Conservation (phyloP, 2,888 invertebrate genomes). For the Diploptera punctata region DNA sequence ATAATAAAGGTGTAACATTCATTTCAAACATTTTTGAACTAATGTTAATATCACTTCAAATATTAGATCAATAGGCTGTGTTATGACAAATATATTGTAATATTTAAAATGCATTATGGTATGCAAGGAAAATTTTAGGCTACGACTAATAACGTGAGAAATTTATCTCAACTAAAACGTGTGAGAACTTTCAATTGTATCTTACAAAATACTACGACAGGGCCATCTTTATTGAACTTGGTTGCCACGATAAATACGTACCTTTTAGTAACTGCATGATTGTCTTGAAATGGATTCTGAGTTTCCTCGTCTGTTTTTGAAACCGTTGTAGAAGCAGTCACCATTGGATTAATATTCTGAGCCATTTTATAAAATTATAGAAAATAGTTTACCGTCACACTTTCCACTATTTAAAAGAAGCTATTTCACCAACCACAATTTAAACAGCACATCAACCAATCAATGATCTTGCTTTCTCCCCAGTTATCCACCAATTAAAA, state of each 20-base stretch:
- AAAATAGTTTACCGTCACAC: slow-evolving; percentile 3
- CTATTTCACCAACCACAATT: slow-evolving; percentile 20
- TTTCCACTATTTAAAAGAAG: slow-evolving; percentile 1
- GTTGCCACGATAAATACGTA: slow-evolving; percentile 55
- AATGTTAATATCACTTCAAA: no score
- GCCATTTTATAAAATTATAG: slow-evolving; percentile 64
- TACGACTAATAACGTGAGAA: no score
- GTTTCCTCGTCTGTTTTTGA: slow-evolving; percentile 83
- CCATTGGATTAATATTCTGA: slow-evolving; percentile 86
- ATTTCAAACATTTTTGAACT: no score
- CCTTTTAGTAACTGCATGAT: slow-evolving; percentile 92
- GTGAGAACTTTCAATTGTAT: neutral
- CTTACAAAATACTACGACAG: neutral
- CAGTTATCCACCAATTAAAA: neutral
- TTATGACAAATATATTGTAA: no score
- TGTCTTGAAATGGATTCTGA: slow-evolving; percentile 72
- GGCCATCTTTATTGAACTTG: slow-evolving; percentile 15
- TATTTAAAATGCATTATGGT: no score
- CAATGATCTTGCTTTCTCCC: slow-evolving; percentile 22
- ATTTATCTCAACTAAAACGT: neutral
- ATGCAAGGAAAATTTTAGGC: no score
- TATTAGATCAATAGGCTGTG: no score
- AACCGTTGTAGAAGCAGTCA: slow-evolving; percentile 73
- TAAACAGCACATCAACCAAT: slow-evolving; percentile 32
- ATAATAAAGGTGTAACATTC: no score